Base-by-base conservation (phyloP, 2,888 invertebrate species). In the Mermis nigrescens region DNA sequence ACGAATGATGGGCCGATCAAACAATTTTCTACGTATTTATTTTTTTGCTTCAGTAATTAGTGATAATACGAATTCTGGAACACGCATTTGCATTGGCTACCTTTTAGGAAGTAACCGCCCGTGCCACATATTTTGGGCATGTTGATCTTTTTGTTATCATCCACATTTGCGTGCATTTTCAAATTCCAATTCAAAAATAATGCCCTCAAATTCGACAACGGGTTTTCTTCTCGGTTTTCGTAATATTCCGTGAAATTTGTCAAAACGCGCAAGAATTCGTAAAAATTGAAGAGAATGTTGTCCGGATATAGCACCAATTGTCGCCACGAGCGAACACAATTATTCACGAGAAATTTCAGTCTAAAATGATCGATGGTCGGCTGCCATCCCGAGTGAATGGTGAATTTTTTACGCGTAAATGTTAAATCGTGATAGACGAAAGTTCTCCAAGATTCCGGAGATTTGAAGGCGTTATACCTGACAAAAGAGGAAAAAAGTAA, bases 331-430 rank as follows among this genome's bases (percentile, higher is more conserved):
- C 75, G 76, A 0, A 85, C 85, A 28, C 85, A 79, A 63, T 79
- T 79, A 51, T 80, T 78, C 46, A 86, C 75, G 65, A 84, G 85
- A 62, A 80, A 75, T 46, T 56, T 83, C 0, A 83, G 81, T 60
- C 83, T 76, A 68, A 82, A 76, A 69, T 84, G 84, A 74, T 85
- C 85, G 66, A 86, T 73, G 67, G 82, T 80, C 67, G 82, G 79
- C 76, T 83, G 83, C 82, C 85, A 86, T 24, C 86, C 86, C 56
- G 83, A 82, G 71, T 84, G 85, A 67, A 85, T 83, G 68, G 85
- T 85, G 70, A 81, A 85, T 69, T 82, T 82, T 28, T 82, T 77
- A 59, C 84, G 78, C 0, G 85, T 85, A 27, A 86, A 76, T 0
- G 84, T 83, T 1, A 78, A 78, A 69, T 86, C 86, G 63, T 81